phyloP scores from a whole-genome alignment of 1,140 invertebrate species.

The Asobara japonica region DNA sequence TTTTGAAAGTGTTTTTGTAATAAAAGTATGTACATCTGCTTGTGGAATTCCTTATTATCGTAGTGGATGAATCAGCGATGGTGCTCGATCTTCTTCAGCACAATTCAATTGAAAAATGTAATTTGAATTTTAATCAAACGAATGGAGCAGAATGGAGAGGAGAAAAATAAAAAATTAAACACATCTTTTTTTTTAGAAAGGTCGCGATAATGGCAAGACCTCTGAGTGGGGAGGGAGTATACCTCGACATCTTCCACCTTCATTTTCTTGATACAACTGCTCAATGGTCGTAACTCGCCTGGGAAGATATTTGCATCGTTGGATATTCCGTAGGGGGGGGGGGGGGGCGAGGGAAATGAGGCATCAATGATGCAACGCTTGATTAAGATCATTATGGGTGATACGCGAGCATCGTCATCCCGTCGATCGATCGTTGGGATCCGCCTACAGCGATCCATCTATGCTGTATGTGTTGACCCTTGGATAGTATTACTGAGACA shows the following conservation, averaged over 20 bases:
- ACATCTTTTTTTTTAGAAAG: conserved; percentile 15
- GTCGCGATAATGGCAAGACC: conserved; percentile 7
- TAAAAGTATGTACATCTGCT: neutral
- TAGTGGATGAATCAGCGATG: neutral
- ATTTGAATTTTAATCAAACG: conserved; percentile 9
- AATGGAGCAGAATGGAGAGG: neutral
- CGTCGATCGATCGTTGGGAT: conserved; percentile 29
- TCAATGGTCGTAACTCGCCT: conserved; percentile 33
- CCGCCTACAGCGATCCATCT: conserved; percentile 28
- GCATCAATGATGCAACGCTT: conserved; percentile 37
- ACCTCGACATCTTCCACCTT: conserved; percentile 1
- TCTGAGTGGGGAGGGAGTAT: neutral
- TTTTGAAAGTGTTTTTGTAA: too few species aligned
- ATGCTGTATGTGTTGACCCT: neutral
- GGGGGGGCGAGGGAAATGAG: neutral
- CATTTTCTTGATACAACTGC: neutral
- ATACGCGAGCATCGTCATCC: conserved; percentile 40
- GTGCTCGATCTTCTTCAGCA: neutral
- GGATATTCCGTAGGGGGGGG: neutral
- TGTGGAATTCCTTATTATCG: neutral
- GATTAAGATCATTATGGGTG: conserved; percentile 42
- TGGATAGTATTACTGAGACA: too few species aligned
- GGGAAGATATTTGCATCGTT: conserved; percentile 38
- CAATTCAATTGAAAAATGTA: conserved; percentile 7
- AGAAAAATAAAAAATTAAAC: too few species aligned